Evolutionary conservation across 2,113 vertebrate genomes (phyloP), one percentile per base, ranked within the genome.

Genomic region (Bubo blakistoni): DNA sequence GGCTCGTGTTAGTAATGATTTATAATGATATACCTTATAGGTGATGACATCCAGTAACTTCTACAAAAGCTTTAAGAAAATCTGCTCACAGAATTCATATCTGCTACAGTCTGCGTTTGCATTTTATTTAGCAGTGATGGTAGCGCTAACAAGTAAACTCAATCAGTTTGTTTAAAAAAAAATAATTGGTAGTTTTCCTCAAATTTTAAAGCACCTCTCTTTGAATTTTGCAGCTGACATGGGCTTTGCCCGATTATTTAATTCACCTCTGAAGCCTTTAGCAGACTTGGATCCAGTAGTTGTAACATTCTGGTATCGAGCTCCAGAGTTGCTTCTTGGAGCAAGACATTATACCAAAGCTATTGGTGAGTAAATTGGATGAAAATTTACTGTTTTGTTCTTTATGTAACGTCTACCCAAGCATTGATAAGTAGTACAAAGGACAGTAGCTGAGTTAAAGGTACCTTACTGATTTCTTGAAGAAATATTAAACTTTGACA

Each of bases 251-350:
- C 99, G 99, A 65, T 99, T 99, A 97, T 99, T 99, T 99, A 99
- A 99, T 98, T 99, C 99, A 99, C 99, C 99, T 97, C 98, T 99
- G 98, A 99, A 99, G 99, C 99, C 99, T 99, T 99, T 99, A 99
- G 99, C 99, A 96, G 99, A 99, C 98, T 98, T 99, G 96, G 99
- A 99, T 98, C 99, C 99, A 90, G 99, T 99, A 98, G 99, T 99
- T 95, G 99, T 99, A 97, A 99, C 99, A 32, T 99, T 99, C 98
- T 99, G 99, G 99, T 99, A 99, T 98, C 98, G 99, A 98, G 99
- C 99, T 97, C 99, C 99, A 96, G 99, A 99, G 96, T 98, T 99
- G 72, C 98, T 99, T 96, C 99, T 99, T 85, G 99, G 99, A 97
- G 99, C 99, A 96, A 99, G 99, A 95, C 99, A 99, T 98, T 99